Evolutionary conservation across 2,113 vertebrate genomes (phyloP).

Genomic region (Dromaius novaehollandiae): DNA sequence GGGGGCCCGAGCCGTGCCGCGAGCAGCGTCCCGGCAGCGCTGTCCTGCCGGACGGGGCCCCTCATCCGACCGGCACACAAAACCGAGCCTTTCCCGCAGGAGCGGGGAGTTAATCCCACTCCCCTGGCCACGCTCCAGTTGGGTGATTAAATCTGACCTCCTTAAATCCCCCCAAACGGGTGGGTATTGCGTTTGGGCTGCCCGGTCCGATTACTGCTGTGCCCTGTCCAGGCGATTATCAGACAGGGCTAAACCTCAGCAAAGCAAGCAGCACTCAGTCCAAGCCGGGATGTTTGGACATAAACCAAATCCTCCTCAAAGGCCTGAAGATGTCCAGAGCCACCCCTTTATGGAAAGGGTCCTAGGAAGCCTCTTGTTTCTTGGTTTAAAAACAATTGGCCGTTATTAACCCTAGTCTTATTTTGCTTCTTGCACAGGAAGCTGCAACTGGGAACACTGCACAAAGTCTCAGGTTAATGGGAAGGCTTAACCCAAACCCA

Average conservation of each 20-base stretch:
- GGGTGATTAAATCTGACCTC: neutral
- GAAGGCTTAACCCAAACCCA: neutral
- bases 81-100: neutral
- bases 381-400: neutral
- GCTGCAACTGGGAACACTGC: neutral
- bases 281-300: neutral
- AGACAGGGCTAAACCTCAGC: neutral
- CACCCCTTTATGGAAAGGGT: neutral
- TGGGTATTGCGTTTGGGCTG: neutral
- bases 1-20: too few species aligned
- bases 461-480: neutral
- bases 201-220: rapidly evolving
- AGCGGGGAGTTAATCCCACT: neutral
- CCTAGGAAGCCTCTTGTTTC: neutral
- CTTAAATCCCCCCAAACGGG: neutral
- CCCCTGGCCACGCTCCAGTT: neutral
- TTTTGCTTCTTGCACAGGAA: neutral
- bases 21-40: rapidly evolving
- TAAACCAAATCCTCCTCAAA: neutral
- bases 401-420: neutral
- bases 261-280: neutral
- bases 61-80: too few species aligned
- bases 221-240: rapidly evolving
- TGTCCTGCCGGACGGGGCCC: neutral
- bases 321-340: neutral